A percentile compares a stretch with the other conserved stretches of the same genome.
Evolutionary conservation across 2,113 vertebrate genomes (phyloP).

Genomic region (Archilochus colubris): DNA sequence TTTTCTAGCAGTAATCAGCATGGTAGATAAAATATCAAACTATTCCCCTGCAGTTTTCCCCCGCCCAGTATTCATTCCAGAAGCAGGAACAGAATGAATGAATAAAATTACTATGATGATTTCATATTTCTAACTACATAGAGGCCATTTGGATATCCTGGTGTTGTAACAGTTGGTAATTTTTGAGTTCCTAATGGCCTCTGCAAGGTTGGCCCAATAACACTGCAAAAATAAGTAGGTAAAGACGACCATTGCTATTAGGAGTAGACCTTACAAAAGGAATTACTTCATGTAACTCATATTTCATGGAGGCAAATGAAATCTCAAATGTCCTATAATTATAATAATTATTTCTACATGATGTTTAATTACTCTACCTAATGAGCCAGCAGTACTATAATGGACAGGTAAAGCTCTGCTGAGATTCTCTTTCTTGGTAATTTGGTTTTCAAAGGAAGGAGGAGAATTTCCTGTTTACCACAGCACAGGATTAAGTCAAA

Average conservation of each 20-base stretch:
- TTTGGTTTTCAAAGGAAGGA: slow-evolving; percentile 4
- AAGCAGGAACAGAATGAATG: not conserved
- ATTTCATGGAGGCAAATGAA: slow-evolving; percentile 53
- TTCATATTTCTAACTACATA: slow-evolving; percentile 18
- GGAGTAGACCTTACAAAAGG: slow-evolving; percentile 8
- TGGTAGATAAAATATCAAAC: not conserved
- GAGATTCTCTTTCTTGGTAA: slow-evolving; percentile 1
- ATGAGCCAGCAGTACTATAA: slow-evolving; percentile 31
- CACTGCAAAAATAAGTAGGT: slow-evolving; percentile 32
- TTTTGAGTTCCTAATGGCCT: slow-evolving; percentile 36
- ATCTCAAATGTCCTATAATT: slow-evolving; percentile 55
- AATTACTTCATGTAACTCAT: slow-evolving; percentile 44
- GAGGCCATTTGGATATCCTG: slow-evolving; percentile 20
- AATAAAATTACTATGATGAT: slow-evolving; percentile 28
- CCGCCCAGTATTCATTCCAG: not conserved
- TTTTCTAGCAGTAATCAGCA: not conserved
- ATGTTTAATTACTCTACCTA: slow-evolving; percentile 65
- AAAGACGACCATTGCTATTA: slow-evolving; percentile 21
- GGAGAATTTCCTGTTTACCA: not conserved
- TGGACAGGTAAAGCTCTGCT: slow-evolving; percentile 46
- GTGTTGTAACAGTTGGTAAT: slow-evolving; percentile 38
- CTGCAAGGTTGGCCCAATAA: slow-evolving; percentile 16
- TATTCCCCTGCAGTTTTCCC: not conserved
- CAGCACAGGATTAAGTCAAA: not conserved
- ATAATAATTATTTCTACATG: slow-evolving; percentile 68